Percentiles rank a stretch among this genome's conserved stretches.
phyloP scores from a whole-genome alignment of 2,797 vertebrate species.

The Poeciliopsis infans region DNA sequence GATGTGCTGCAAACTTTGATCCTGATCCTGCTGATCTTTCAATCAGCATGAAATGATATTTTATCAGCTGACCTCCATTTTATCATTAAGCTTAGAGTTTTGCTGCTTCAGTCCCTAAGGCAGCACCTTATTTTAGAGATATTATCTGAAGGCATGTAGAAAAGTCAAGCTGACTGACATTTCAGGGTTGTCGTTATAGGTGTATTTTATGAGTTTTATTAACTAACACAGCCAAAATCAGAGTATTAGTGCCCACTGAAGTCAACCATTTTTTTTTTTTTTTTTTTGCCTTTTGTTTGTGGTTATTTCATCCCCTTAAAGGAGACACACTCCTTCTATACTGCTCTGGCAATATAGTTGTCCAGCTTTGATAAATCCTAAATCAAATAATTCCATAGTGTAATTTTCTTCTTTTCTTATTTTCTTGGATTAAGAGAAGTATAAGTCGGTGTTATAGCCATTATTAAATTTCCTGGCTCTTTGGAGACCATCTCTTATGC shows the following conservation, averaged over 20 bases:
- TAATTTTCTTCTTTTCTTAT: conserved; percentile 48
- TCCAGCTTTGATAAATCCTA: neutral
- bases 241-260: conserved; percentile 17
- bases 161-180: conserved; percentile 3
- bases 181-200: neutral
- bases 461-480: conserved; percentile 57
- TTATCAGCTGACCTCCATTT: conserved; percentile 37
- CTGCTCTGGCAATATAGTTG: neutral
- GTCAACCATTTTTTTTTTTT: neutral
- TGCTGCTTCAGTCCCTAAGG: conserved; percentile 15
- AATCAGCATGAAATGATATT: conserved; percentile 49
- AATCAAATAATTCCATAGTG: conserved; percentile 33
- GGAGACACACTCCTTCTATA: neutral
- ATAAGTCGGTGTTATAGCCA: conserved; percentile 35
- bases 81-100: conserved; percentile 19
- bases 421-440: conserved; percentile 48
- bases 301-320: neutral
- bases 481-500: conserved; percentile 25
- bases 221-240: conserved; percentile 31
- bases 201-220: conserved; percentile 12
- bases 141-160: neutral
- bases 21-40: conserved; percentile 62
- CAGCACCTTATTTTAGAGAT: neutral
- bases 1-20: conserved; percentile 63
- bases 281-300: neutral